These are phyloP conservation scores for Spea bombifrons DNA, from an alignment of 2,113 vertebrate species.

Conservation along the genomic window DNA sequence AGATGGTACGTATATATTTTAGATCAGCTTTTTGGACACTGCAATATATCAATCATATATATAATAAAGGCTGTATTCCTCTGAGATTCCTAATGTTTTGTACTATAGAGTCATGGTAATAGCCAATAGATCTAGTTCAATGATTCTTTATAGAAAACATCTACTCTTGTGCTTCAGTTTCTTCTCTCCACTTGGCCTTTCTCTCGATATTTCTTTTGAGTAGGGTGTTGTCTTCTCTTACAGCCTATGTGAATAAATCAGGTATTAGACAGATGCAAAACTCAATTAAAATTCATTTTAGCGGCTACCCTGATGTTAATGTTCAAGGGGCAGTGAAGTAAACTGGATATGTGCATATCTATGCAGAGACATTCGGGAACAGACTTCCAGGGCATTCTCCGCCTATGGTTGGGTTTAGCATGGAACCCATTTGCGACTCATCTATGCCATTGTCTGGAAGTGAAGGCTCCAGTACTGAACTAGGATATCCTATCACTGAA, in stretches of 20 bases:
- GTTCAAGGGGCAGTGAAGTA: too few relatives aligned
- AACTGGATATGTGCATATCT: too few relatives aligned
- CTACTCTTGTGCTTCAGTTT: slow-evolving; percentile 23
- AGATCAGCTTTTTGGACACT: not conserved
- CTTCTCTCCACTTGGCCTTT: slow-evolving; percentile 54
- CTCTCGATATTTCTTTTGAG: slow-evolving; percentile 52
- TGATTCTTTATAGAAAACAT: slow-evolving; percentile 21
- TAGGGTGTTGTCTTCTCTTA: slow-evolving; percentile 42
- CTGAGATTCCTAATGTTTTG: not conserved
- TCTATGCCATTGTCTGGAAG: too few relatives aligned
- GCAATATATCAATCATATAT: slow-evolving; percentile 3
- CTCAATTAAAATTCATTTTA: not conserved
- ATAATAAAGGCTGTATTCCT: not conserved
- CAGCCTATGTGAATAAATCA: slow-evolving; percentile 46
- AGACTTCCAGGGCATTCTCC: too few relatives aligned
- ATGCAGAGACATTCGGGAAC: too few relatives aligned
- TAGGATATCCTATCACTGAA: too few relatives aligned
- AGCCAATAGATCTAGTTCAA: slow-evolving; percentile 35
- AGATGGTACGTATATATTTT: not conserved
- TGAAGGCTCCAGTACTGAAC: too few relatives aligned
- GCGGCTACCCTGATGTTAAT: too few relatives aligned
- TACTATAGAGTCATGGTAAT: not conserved
- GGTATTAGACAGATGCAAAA: not conserved
- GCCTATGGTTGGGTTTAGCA: too few relatives aligned
- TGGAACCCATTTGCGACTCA: too few relatives aligned